phyloP scores from a whole-genome alignment of 64 coral and sea anemone species.

The Catalaphyllia jardinei region DNA sequence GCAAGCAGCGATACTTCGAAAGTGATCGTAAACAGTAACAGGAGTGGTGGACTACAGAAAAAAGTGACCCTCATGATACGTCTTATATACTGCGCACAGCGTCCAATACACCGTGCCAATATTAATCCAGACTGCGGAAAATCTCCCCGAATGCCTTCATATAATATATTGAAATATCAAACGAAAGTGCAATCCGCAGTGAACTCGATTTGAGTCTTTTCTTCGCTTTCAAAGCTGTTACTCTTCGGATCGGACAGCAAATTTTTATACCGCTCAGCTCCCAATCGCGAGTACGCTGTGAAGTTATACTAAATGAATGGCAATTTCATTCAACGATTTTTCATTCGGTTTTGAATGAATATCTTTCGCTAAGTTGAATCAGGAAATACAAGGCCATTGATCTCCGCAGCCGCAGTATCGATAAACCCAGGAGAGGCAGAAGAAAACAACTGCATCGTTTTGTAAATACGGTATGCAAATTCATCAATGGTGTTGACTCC shows the following conservation, averaged over 20 bases:
- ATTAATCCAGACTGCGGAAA: background rate
- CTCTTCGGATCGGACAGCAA: too few species aligned
- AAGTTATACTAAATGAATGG: background rate
- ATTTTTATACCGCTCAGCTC: background rate
- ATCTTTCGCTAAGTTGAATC: background rate
- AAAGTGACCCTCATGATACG: background rate
- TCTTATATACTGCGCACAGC: background rate
- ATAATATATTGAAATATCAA: background rate
- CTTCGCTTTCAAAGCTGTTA: background rate
- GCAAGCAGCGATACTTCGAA: slow-evolving; percentile 4
- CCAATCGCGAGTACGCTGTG: background rate
- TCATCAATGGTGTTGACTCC: background rate
- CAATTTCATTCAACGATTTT: too few species aligned
- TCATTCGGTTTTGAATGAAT: too few species aligned
- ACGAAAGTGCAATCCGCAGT: background rate
- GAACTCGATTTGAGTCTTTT: background rate
- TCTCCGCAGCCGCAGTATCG: background rate
- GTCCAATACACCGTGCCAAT: background rate
- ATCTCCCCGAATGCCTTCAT: background rate
- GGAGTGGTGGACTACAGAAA: background rate
- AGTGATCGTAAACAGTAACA: slow-evolving; percentile 8
- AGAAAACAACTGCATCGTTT: background rate
- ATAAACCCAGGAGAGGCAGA: background rate
- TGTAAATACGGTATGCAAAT: slow-evolving; percentile 5
- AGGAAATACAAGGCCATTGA: background rate